A percentile compares a stretch with the other conserved stretches of the same genome.
Evolutionary conservation across 2,797 vertebrate genomes (phyloP).

Genomic region (Dendrocincla fuliginosa): DNA sequence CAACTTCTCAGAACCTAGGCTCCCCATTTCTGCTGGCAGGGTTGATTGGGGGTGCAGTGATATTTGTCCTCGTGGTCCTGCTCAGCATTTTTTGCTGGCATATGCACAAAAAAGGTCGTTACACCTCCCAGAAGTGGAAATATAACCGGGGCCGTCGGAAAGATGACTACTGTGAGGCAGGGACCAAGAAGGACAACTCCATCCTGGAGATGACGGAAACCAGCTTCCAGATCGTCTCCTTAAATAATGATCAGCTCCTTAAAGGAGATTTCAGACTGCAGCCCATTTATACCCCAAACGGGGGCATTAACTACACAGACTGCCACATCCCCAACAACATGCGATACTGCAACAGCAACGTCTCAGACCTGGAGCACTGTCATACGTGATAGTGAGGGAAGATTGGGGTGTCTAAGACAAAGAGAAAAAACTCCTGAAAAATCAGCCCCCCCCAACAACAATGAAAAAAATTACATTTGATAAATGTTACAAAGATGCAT

Average conservation of each 20-base stretch:
- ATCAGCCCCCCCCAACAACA: slow-evolving; percentile 60
- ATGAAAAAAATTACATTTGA: slow-evolving; percentile 80
- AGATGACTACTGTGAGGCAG: slow-evolving; percentile 95
- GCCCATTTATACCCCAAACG: slow-evolving; percentile 97
- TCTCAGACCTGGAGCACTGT: slow-evolving; percentile 92
- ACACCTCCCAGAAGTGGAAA: slow-evolving; percentile 95
- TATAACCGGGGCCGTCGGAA: slow-evolving; percentile 95
- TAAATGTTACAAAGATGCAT: slow-evolving; percentile 84
- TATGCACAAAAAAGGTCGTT: slow-evolving; percentile 96
- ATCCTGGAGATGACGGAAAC: slow-evolving; percentile 99
- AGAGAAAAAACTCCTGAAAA: slow-evolving; percentile 67
- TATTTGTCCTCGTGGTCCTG: slow-evolving; percentile 90
- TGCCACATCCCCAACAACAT: slow-evolving; percentile 98
- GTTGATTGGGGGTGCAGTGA: slow-evolving; percentile 91
- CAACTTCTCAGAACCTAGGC: slow-evolving; percentile 86
- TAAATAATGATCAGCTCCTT: slow-evolving; percentile 99
- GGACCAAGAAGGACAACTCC: slow-evolving; percentile 96
- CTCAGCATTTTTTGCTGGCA: slow-evolving; percentile 91
- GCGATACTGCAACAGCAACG: slow-evolving; percentile 93
- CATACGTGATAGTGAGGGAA: slow-evolving; percentile 85
- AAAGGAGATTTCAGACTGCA: slow-evolving; percentile 96
- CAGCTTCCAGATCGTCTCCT: slow-evolving; percentile 98
- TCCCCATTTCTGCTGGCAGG: slow-evolving; percentile 91
- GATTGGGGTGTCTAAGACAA: slow-evolving; percentile 10
- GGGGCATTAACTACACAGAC: slow-evolving; percentile 97